A percentile compares a stretch with the other conserved stretches of the same genome.
Evolutionary conservation across 1,140 invertebrate genomes (phyloP).

Genomic region (Drosophila kurseongensis): DNA sequence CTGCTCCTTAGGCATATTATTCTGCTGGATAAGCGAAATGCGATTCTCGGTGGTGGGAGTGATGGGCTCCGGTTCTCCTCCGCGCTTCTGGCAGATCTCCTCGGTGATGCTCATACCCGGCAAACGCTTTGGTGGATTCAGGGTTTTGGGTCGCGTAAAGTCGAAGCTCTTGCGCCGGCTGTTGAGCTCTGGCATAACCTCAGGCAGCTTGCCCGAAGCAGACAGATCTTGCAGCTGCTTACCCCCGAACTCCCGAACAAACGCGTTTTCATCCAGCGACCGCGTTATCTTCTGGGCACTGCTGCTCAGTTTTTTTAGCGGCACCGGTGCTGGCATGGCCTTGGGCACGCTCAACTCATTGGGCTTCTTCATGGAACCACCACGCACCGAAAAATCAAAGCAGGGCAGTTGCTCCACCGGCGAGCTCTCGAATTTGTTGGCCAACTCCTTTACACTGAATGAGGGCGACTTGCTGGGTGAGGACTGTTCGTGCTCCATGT

Average conservation of each 20-base stretch:
- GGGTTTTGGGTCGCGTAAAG: slow-evolving; percentile 85
- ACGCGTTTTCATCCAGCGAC: slow-evolving; percentile 90
- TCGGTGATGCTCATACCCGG: slow-evolving; percentile 86
- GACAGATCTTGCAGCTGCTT: slow-evolving; percentile 82
- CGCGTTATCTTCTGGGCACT: slow-evolving; percentile 88
- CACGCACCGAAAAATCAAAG: slow-evolving; percentile 76
- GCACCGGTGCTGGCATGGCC: slow-evolving; percentile 52
- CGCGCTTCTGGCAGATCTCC: slow-evolving; percentile 75
- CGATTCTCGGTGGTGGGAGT: slow-evolving; percentile 87
- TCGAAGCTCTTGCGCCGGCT: slow-evolving; percentile 84
- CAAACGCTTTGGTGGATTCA: slow-evolving; percentile 86
- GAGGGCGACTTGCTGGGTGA: slow-evolving; percentile 72
- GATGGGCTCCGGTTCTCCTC: slow-evolving; percentile 64
- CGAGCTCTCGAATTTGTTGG: slow-evolving; percentile 86
- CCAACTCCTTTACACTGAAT: slow-evolving; percentile 86
- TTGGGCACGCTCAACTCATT: slow-evolving; percentile 64
- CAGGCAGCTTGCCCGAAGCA: slow-evolving; percentile 60
- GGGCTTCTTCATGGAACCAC: slow-evolving; percentile 67
- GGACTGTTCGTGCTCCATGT: slow-evolving; percentile 44
- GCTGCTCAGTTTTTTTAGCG: slow-evolving; percentile 85
- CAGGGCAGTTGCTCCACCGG: slow-evolving; percentile 83
- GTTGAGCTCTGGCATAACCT: slow-evolving; percentile 65
- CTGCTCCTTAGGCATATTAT: slow-evolving; percentile 78
- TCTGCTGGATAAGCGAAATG: slow-evolving; percentile 86
- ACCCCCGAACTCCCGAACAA: slow-evolving; percentile 87